Evolutionary conservation across 2,888 invertebrate genomes (phyloP).

Genomic region (Archips xylosteana): DNA sequence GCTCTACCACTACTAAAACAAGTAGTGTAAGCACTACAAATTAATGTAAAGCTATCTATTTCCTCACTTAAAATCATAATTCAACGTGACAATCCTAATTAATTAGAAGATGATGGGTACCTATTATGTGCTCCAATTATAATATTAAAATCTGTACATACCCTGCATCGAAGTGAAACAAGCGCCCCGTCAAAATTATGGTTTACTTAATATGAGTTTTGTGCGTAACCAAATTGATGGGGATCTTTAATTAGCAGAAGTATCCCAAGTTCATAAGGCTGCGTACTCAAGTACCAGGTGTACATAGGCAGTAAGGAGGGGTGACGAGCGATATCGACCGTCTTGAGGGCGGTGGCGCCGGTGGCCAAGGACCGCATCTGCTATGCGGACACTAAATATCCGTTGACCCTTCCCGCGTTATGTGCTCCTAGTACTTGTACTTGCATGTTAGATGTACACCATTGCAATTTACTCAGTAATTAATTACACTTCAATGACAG

Average conservation of each 20-base stretch:
- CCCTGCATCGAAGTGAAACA: too few species aligned
- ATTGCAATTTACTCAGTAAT: conserved; percentile 76
- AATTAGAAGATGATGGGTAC: too few species aligned
- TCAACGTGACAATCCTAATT: too few species aligned
- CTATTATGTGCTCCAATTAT: too few species aligned
- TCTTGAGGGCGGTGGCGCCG: conserved; percentile 82
- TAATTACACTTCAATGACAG: conserved; percentile 82
- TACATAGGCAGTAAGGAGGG: conserved; percentile 78
- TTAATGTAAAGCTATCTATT: too few species aligned
- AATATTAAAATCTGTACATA: too few species aligned
- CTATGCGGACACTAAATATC: conserved; percentile 83
- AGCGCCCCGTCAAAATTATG: too few species aligned
- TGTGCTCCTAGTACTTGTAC: conserved; percentile 64
- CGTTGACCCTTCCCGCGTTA: conserved; percentile 78
- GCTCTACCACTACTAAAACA: too few species aligned
- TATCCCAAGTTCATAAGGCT: conserved; percentile 22
- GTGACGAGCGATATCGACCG: conserved; percentile 81
- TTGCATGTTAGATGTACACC: conserved; percentile 52
- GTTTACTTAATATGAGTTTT: too few species aligned
- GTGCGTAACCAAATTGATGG: too few species aligned
- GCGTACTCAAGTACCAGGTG: conserved; percentile 73
- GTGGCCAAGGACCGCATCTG: conserved; percentile 83
- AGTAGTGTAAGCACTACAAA: too few species aligned
- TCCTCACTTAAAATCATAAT: too few species aligned
- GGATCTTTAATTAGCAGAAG: background rate